Conservation (phyloP, 2,113 vertebrate species). For the Gambusia affinis region DNA sequence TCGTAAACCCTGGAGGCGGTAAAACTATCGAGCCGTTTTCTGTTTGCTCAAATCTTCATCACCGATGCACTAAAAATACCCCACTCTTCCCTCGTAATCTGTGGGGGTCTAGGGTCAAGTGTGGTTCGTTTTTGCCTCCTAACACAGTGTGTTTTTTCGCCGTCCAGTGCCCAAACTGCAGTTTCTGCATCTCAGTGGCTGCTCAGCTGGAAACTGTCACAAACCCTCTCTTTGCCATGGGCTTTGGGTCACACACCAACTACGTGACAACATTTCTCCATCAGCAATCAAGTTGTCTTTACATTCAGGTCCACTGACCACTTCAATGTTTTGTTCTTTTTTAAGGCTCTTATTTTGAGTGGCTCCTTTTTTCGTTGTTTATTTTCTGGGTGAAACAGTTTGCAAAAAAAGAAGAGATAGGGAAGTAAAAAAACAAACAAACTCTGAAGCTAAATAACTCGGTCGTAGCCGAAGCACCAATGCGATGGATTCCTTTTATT, state of each 20-base stretch:
- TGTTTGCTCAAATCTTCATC: slow-evolving; percentile 58
- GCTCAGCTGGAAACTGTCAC: slow-evolving; percentile 55
- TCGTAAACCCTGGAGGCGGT: slow-evolving; percentile 50
- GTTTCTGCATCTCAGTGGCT: slow-evolving; percentile 31
- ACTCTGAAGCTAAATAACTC: background rate
- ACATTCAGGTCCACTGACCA: background rate
- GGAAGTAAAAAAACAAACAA: background rate
- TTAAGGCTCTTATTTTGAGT: background rate
- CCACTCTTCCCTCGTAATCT: slow-evolving; percentile 19
- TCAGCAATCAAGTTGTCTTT: slow-evolving; percentile 15
- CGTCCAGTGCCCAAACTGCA: slow-evolving; percentile 62
- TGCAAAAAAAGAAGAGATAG: background rate
- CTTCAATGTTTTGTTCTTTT: background rate
- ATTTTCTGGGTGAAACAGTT: background rate
- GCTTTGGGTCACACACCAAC: background rate
- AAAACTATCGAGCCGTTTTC: slow-evolving; percentile 53
- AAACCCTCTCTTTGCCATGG: slow-evolving; percentile 10
- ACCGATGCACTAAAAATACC: slow-evolving; percentile 60
- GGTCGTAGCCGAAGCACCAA: background rate
- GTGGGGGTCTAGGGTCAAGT: slow-evolving; percentile 68
- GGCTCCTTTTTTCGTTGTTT: background rate
- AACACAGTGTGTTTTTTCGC: slow-evolving; percentile 57
- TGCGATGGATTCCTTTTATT: background rate
- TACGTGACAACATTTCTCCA: slow-evolving; percentile 13
- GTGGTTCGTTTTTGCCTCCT: slow-evolving; percentile 50